phyloP scores from a whole-genome alignment of 2,888 invertebrate genomes.

The Chloroclystis v-ata region DNA sequence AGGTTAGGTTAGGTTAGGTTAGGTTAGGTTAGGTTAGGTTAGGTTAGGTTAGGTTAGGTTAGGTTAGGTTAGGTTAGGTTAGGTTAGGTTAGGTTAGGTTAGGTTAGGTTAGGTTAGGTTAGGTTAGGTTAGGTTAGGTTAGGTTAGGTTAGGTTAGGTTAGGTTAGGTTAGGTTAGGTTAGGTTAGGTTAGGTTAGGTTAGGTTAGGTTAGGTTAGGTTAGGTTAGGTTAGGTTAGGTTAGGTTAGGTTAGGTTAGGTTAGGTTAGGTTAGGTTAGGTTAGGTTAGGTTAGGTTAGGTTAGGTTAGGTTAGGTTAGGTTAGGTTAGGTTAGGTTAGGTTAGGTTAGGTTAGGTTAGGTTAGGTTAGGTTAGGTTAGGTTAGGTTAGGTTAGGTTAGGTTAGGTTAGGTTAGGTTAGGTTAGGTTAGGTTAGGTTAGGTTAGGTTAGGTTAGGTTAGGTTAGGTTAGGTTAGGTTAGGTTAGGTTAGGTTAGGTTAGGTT shows the following conservation, averaged over 20 bases:
- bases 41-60: conserved; percentile 13
- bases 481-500: conserved; percentile 19
- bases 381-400: conserved; percentile 16
- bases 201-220: conserved; percentile 13
- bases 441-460: conserved; percentile 16
- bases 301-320: conserved; percentile 13
- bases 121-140: conserved; percentile 16
- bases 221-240: conserved; percentile 17
- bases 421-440: conserved; percentile 10
- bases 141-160: conserved; percentile 13
- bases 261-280: conserved; percentile 11
- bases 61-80: conserved; percentile 21
- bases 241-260: conserved; percentile 15
- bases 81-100: conserved; percentile 19
- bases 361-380: conserved; percentile 15
- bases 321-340: conserved; percentile 11
- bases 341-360: conserved; percentile 9
- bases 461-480: conserved; percentile 18
- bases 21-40: neutral
- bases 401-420: conserved; percentile 10
- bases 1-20: conserved; percentile 14
- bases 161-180: conserved; percentile 12
- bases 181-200: conserved; percentile 13
- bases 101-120: conserved; percentile 16
- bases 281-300: conserved; percentile 13